Evolutionary conservation across 2,113 vertebrate genomes (phyloP).

Genomic region (Chlamydotis undulata): DNA sequence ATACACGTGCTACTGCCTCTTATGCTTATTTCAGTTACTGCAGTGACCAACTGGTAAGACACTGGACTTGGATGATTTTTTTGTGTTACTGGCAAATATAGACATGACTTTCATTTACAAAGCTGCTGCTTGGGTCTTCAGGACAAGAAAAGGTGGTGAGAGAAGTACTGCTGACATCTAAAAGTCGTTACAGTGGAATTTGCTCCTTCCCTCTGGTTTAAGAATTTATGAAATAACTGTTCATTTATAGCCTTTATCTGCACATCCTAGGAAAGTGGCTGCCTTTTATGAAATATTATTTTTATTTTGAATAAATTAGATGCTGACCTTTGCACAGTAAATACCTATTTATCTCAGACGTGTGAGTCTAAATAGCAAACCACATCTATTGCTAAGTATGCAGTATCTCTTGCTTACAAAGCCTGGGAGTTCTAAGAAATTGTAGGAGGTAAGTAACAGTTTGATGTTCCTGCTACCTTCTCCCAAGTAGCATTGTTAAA

Average conservation of each 20-base stretch:
- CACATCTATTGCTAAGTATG: background rate
- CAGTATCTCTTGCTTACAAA: background rate
- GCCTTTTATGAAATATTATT: background rate
- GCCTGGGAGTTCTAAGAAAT: background rate
- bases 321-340: background rate
- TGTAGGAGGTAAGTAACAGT: background rate
- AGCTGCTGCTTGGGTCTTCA: background rate
- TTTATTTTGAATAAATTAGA: conserved; percentile 9
- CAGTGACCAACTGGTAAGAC: background rate
- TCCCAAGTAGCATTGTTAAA: background rate
- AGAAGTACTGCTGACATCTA: background rate
- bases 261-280: background rate
- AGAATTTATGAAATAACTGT: background rate
- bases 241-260: background rate
- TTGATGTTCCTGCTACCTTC: background rate
- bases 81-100: background rate
- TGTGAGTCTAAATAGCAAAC: background rate
- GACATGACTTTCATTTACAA: background rate
- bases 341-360: background rate
- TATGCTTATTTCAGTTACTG: background rate
- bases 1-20: background rate
- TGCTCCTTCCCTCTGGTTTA: background rate
- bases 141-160: background rate
- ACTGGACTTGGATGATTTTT: background rate
- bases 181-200: conserved; percentile 3